Percentiles rank a stretch among this genome's conserved stretches.
phyloP scores from a whole-genome alignment of 2,113 vertebrate species.

The Aix galericulata region DNA sequence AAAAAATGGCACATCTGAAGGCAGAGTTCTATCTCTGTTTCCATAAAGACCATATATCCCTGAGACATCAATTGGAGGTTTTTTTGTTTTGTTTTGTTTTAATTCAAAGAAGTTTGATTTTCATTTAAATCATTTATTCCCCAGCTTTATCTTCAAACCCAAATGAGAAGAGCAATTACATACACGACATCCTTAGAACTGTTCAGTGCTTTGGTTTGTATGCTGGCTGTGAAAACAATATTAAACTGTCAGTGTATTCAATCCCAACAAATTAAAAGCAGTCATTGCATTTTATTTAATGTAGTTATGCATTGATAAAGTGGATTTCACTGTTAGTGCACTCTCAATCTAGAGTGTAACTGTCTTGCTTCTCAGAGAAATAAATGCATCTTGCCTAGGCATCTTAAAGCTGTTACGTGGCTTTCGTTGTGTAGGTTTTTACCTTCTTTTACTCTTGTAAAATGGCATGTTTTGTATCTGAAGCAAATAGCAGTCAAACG shows the following conservation, averaged over 20 bases:
- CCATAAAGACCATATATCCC: background rate
- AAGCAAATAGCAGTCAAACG: background rate
- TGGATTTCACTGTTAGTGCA: background rate
- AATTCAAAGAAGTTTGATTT: background rate
- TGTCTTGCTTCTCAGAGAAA: background rate
- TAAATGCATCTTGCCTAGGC: background rate
- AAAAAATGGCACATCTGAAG: background rate
- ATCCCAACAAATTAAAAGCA: background rate
- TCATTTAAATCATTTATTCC: background rate
- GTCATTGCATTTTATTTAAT: background rate
- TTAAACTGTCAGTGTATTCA: background rate
- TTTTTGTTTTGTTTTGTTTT: background rate
- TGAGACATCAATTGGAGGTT: background rate
- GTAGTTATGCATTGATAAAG: background rate
- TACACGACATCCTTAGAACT: background rate
- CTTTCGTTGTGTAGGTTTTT: background rate
- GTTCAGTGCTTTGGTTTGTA: background rate
- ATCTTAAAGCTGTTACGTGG: background rate
- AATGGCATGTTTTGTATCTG: background rate
- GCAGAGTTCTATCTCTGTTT: background rate
- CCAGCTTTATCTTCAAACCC: background rate
- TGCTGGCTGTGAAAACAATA: background rate
- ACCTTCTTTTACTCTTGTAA: constrained; percentile 1
- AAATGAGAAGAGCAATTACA: background rate
- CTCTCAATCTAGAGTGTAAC: background rate